Conservation (phyloP, 2,888 invertebrate species). For the Cosmopolites sordidus region DNA sequence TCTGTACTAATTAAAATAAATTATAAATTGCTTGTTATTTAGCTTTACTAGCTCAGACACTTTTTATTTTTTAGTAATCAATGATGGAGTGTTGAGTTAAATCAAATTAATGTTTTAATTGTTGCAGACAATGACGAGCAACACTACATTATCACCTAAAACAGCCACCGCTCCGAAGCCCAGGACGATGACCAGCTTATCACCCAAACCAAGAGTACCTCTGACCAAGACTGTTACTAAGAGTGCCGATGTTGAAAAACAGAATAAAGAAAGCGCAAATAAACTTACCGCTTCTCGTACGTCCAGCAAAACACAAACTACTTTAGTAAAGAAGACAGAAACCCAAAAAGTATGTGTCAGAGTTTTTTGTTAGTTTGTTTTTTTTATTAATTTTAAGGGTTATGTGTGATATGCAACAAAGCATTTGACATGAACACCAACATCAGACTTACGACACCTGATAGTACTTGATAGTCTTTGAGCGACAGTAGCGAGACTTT, state of each 20-base stretch:
- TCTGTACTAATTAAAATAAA: too few species aligned
- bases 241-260: constrained; percentile 51
- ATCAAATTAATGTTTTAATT: not conserved
- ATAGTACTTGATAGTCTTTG: too few species aligned
- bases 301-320: constrained; percentile 33
- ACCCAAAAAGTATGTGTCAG: constrained; percentile 29
- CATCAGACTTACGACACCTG: too few species aligned
- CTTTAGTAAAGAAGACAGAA: constrained; percentile 38
- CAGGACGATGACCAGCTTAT: constrained; percentile 29
- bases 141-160: constrained; percentile 16
- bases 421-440: too few species aligned
- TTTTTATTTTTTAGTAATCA: too few species aligned
- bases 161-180: constrained; percentile 27
- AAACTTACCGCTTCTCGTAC: constrained; percentile 51
- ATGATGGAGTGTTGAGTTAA: too few species aligned
- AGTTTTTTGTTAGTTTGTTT: not conserved
- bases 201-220: constrained; percentile 34
- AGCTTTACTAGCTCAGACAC: too few species aligned
- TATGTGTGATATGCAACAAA: too few species aligned
- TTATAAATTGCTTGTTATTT: too few species aligned
- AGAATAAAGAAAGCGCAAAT: constrained; percentile 66
- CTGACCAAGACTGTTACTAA: constrained; percentile 34
- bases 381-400: too few species aligned
- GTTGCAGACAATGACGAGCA: constrained; percentile 12
- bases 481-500: too few species aligned